Base-by-base conservation (phyloP, 2,888 invertebrate species). In the Drosophila neutralis region DNA sequence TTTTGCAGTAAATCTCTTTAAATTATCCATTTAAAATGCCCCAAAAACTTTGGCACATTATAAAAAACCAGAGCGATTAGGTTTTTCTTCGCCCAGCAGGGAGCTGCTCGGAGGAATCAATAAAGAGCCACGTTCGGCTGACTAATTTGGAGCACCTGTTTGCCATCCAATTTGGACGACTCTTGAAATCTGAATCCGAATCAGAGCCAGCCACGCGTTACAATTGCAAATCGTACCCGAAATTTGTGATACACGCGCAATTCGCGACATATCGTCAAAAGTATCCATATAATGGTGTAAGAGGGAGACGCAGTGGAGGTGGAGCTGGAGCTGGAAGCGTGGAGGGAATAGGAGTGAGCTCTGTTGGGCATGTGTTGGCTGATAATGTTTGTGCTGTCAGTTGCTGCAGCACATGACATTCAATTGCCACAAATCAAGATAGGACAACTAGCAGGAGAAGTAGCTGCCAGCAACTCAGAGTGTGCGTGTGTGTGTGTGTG, bases 361-460 rank as follows among this genome's bases (percentile, higher is more conserved):
- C 52, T 62, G 52, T 69, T 68, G 51, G 69, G 82, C 72, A 80
- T 83, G 82, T 85, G 86, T 85, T 82, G 72, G 70, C 77, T 73
- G 83, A 82, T 83, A 82, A 85, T 82, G 84, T 82, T 83, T 78
- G 82, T 82, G 80, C 76, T 73, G 83, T 80, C 80, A 81, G 83
- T 78, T 78, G 68, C 73, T 75, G 73, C 77, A 80, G 78, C 80
- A 83, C 75, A 85, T 85, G 86, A 85, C 86, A 85, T 87, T 85
- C 85, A 85, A 85, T 85, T 85, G 87, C 85, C 87, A 87, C 85
- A 85, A 85, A 85, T 85, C 85, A 85, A 85, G 85, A 85, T 85
- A 85, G 80, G 86, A 66, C 73, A 60, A 60, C 59, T 54, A 74
- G 49, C 38, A 68, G 57, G 53, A 62, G 57, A 63, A 68, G 63